Conservation (phyloP, 2,888 invertebrate genomes). For the Theristus sp. region DNA sequence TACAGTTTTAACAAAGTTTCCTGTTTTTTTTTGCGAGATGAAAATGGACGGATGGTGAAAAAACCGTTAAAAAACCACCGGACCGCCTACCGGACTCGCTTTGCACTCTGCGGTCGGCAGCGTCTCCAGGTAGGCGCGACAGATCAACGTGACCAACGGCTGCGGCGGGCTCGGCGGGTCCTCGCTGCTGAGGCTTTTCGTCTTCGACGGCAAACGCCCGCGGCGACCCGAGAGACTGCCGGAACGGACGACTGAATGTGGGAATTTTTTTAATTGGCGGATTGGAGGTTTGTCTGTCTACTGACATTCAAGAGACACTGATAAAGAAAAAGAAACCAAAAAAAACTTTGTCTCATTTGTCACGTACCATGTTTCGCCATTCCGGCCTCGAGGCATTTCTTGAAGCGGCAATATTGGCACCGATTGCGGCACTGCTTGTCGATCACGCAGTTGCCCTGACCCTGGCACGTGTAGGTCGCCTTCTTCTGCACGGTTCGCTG, state of each 20-base stretch:
- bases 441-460: slow-evolving; percentile 82
- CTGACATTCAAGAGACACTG: too few relatives aligned
- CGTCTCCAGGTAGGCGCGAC: neutral
- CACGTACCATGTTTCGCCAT: slow-evolving; percentile 81
- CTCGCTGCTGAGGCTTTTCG: slow-evolving; percentile 29
- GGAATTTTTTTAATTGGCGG: too few relatives aligned
- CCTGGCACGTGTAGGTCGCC: slow-evolving; percentile 84
- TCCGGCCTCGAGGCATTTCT: slow-evolving; percentile 89
- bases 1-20: too few relatives aligned
- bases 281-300: too few relatives aligned
- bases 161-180: neutral
- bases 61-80: too few relatives aligned
- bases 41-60: too few relatives aligned
- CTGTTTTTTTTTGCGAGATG: too few relatives aligned
- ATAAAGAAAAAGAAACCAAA: too few relatives aligned
- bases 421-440: slow-evolving; percentile 88
- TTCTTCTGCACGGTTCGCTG: slow-evolving; percentile 96
- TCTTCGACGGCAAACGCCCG: slow-evolving; percentile 86
- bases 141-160: neutral
- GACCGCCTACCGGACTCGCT: too few relatives aligned
- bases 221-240: slow-evolving; percentile 88
- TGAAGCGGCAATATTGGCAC: slow-evolving; percentile 95
- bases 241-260: slow-evolving; percentile 64
- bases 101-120: too few relatives aligned
- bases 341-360: too few relatives aligned